Conservation (phyloP, 2,888 invertebrate species). For the Drosophila koepferae region DNA sequence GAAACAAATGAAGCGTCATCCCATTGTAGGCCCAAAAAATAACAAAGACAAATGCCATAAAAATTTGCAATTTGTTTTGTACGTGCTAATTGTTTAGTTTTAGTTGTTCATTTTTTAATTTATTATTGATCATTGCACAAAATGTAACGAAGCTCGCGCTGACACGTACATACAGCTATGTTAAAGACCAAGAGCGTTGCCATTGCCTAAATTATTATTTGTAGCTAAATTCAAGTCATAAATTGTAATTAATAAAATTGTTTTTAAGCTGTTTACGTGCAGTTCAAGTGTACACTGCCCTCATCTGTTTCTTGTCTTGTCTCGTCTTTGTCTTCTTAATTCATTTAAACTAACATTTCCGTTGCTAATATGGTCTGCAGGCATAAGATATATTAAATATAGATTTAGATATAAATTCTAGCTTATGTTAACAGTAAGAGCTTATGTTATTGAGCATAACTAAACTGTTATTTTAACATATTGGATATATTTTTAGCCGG, state of each 20-base stretch:
- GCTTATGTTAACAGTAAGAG: neutral
- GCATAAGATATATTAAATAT: neutral
- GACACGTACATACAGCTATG: constrained; percentile 41
- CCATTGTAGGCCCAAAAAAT: constrained; percentile 32
- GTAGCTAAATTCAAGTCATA: constrained; percentile 59
- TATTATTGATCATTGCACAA: constrained; percentile 48
- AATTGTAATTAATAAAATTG: constrained; percentile 62
- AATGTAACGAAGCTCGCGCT: constrained; percentile 3
- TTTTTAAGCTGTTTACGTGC: constrained; percentile 47
- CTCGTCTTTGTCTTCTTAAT: constrained; percentile 30
- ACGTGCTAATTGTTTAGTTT: constrained; percentile 57
- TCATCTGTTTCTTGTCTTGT: neutral
- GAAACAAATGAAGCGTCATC: constrained; percentile 26
- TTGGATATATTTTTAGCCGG: neutral
- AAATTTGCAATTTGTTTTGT: constrained; percentile 8
- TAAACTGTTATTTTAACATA: neutral
- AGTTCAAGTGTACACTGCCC: constrained; percentile 17
- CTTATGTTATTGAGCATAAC: neutral
- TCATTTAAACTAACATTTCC: constrained; percentile 47
- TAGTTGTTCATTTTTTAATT: constrained; percentile 60
- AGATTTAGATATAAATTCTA: neutral
- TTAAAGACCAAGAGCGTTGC: constrained; percentile 37
- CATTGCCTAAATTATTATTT: constrained; percentile 63
- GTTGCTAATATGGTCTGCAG: constrained; percentile 8
- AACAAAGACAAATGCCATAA: neutral